Evolutionary conservation across 2,888 invertebrate species (phyloP), one percentile per base, ranked within the genome.

Genomic region (Diplolepis rosae): DNA sequence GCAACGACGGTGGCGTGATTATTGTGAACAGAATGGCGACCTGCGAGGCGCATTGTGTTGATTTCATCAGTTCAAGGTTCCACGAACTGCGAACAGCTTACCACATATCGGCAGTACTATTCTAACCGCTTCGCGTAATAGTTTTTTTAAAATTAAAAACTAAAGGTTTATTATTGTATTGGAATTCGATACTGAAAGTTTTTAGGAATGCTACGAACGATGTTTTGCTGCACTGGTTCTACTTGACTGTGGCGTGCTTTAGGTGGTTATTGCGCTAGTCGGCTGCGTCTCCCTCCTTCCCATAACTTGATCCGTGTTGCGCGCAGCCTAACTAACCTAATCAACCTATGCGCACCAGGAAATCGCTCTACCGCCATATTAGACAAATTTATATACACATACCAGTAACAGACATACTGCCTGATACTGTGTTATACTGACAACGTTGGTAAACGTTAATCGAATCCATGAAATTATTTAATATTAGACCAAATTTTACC

Each of bases 321-420:
- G n/a, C n/a, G 61, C 35, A 61, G 24, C 24, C n/a, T 9, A 61
- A 22, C 24, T 39, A 22, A 22, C 39, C 11, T 35, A 32, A 18
- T n/a, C 35, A 39, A 39, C n/a, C 39, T 39, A 13, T 9, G 61
- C 61, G 61, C 61, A 61, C 5, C 61, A n/a, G 61, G 61, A 61
- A 61, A 24, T 27, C 39, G 9, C 6, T 24, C 61, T 24, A 61
- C 61, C 39, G 39, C 39, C 61, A 61, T 61, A 56, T 56, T 56
- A n/a, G n/a, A n/a, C n/a, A n/a, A n/a, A n/a, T n/a, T n/a, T n/a
- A n/a, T n/a, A n/a, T n/a, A n/a, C n/a, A n/a, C n/a, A n/a, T n/a
- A n/a, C n/a, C n/a, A n/a, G n/a, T n/a, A n/a, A n/a, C n/a, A n/a
- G n/a, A n/a, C n/a, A n/a, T n/a, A n/a, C n/a, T n/a, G n/a, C n/a